A percentile compares a stretch with the other conserved stretches of the same genome.
These are phyloP conservation scores for Sphaeridia pumilis DNA, from an alignment of 2,888 invertebrate genomes.

Conservation along the genomic window DNA sequence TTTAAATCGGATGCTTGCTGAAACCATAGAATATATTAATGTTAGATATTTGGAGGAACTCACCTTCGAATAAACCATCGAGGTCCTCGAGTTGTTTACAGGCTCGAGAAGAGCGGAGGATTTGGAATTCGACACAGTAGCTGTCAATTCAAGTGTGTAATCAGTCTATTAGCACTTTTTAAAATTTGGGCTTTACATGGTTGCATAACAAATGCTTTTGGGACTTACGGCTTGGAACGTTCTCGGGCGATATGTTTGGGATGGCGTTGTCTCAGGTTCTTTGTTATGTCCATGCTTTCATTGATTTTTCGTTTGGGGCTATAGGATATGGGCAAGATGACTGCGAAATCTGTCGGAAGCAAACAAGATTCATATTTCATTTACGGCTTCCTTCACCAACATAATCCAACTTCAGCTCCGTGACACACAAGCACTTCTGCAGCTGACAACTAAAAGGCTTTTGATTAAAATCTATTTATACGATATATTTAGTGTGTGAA, in stretches of 20 bases:
- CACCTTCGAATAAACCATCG: slow-evolving; percentile 30
- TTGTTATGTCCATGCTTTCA: slow-evolving; percentile 30
- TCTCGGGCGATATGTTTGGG: slow-evolving; percentile 32
- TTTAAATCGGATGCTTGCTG: neutral
- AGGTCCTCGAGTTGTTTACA: slow-evolving; percentile 30
- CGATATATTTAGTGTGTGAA: no score
- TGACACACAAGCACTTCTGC: no score
- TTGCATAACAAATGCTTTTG: neutral
- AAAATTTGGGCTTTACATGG: no score
- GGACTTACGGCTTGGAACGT: slow-evolving; percentile 28
- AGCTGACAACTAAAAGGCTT: no score
- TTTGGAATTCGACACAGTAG: slow-evolving; percentile 35
- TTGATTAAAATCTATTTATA: no score
- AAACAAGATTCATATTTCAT: no score
- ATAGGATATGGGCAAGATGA: slow-evolving; percentile 31
- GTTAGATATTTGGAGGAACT: neutral
- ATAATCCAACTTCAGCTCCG: no score
- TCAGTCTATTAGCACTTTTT: no score
- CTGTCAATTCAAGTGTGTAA: slow-evolving; percentile 11
- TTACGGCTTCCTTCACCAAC: no score
- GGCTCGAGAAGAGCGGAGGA: slow-evolving; percentile 30
- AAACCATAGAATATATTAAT: neutral
- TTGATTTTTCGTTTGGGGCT: slow-evolving; percentile 25
- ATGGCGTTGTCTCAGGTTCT: slow-evolving; percentile 32
- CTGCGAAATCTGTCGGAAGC: slow-evolving; percentile 32